A percentile compares a stretch with the other conserved stretches of the same genome.
phyloP scores from a whole-genome alignment of 2,113 vertebrate species.

The Piaya cayana region DNA sequence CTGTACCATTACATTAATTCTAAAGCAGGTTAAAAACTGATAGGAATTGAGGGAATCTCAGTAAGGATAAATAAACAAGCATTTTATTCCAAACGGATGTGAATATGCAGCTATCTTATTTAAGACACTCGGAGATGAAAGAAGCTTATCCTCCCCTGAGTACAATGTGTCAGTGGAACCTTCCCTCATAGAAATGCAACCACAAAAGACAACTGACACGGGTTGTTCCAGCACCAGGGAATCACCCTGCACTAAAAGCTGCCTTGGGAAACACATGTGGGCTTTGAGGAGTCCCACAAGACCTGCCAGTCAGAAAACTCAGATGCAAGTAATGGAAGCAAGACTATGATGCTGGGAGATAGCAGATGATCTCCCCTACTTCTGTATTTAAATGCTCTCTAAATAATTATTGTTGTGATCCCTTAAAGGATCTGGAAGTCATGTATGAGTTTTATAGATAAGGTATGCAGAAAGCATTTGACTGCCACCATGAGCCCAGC shows the following conservation, averaged over 20 bases:
- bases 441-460: not conserved
- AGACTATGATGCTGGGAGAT: not conserved
- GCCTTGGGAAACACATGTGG: not conserved
- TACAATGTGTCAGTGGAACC: not conserved
- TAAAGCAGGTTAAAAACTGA: not conserved
- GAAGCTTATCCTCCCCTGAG: not conserved
- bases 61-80: not conserved
- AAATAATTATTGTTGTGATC: not conserved
- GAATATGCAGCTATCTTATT: not conserved
- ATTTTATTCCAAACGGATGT: not conserved
- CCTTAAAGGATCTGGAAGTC: not conserved
- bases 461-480: not conserved
- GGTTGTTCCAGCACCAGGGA: not conserved
- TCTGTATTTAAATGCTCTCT: not conserved
- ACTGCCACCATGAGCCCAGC: accelerated
- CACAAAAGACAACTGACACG: not conserved
- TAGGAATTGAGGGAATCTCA: not conserved
- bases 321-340: not conserved
- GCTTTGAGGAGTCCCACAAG: not conserved
- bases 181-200: not conserved
- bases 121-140: not conserved
- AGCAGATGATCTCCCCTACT: not conserved
- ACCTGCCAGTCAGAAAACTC: not conserved
- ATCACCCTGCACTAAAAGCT: not conserved
- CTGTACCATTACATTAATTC: not conserved